Evolutionary conservation across 2,113 vertebrate species (phyloP).

Genomic region (Xiphophorus hellerii): DNA sequence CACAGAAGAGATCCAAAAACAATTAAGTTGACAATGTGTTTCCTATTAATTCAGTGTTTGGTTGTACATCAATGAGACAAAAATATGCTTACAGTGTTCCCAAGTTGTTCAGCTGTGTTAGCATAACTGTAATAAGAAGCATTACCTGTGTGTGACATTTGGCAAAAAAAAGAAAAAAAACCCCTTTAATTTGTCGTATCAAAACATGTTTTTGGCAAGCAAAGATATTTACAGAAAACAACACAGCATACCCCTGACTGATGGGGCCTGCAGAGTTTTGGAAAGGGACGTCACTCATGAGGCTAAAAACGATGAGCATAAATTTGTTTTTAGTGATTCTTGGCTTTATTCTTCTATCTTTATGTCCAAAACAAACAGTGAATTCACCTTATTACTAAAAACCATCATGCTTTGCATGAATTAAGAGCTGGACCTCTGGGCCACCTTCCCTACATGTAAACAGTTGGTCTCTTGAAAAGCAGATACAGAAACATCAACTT

Average conservation of each 20-base stretch:
- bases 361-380: too few relatives aligned
- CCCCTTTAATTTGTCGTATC: constrained; percentile 18
- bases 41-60: constrained; percentile 17
- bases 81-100: constrained; percentile 4
- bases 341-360: too few relatives aligned
- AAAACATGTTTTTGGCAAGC: constrained; percentile 2
- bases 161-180: background rate
- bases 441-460: too few relatives aligned
- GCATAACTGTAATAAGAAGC: constrained; percentile 9
- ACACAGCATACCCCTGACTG: background rate
- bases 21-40: constrained; percentile 17
- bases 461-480: too few relatives aligned
- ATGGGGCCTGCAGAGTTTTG: background rate
- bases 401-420: too few relatives aligned
- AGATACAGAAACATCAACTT: too few relatives aligned
- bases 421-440: too few relatives aligned
- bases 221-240: constrained; percentile 3
- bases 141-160: background rate
- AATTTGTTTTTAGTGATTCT: background rate
- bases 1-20: constrained; percentile 11
- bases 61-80: constrained; percentile 12
- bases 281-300: background rate
- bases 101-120: constrained; percentile 6
- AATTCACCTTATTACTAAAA: too few relatives aligned
- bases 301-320: background rate